These are phyloP conservation scores for Limnothrissa miodon DNA, from an alignment of 2,113 vertebrate genomes.

Conservation along the genomic window DNA sequence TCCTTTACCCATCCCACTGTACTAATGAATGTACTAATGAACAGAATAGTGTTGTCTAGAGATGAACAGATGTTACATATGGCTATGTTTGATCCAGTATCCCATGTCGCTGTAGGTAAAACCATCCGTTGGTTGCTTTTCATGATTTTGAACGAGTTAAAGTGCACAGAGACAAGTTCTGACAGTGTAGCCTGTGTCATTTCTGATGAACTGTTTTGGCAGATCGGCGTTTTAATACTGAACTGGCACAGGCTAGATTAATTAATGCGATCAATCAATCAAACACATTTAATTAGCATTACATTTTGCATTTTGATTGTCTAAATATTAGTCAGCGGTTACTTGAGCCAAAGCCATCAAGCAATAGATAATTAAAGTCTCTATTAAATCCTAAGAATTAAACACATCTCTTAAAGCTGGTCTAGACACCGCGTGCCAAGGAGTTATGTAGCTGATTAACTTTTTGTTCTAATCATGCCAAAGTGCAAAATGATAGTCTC, in stretches of 20 bases:
- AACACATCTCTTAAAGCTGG: neutral
- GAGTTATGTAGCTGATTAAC: neutral
- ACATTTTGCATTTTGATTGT: neutral
- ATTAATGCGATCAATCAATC: neutral
- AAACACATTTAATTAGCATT: neutral
- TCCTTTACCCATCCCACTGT: neutral
- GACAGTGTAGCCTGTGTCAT: neutral
- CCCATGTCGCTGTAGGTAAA: neutral
- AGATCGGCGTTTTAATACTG: conserved; percentile 7
- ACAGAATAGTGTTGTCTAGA: neutral
- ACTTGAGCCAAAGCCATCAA: neutral
- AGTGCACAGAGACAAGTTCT: neutral
- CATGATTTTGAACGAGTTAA: neutral
- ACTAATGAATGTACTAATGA: neutral
- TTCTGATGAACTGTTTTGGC: neutral
- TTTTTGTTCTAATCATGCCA: neutral
- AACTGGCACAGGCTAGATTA: too few relatives aligned
- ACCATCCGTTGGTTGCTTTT: neutral
- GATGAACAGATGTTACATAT: neutral
- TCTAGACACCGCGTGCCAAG: neutral
- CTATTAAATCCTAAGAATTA: neutral
- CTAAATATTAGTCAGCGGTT: neutral
- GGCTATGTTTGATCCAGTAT: neutral
- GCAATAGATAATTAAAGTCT: neutral
- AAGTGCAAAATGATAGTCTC: neutral